Evolutionary conservation across 2,797 vertebrate genomes (phyloP), one percentile per base, ranked within the genome.

Genomic region (Molossus molossus): DNA sequence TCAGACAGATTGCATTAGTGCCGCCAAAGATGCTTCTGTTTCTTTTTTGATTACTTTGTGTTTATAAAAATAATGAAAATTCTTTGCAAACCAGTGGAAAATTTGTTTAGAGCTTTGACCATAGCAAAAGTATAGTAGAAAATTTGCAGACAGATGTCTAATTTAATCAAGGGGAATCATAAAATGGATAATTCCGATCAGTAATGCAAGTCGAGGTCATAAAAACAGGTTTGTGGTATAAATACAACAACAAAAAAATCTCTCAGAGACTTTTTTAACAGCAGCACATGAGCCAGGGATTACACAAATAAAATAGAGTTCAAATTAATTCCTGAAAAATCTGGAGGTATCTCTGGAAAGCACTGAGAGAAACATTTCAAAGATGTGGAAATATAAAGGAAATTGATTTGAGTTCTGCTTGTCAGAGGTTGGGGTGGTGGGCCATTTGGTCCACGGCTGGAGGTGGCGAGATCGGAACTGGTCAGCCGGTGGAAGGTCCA

Each of bases 71-170:
- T 95, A 91, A 96, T 97, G 92, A 97, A 93, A 95, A 93, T 95
- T 91, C 92, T 97, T 96, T 85, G 76, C 87, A 87, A 96, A 95
- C 69, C 87, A 62, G 62, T 85, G 76, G 94, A 87, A 91, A 97
- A 98, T 97, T 95, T 95, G 87, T 96, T 97, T 97, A 98, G 96
- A 97, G 97, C 84, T 96, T 97, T 97, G 91, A 62, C 67, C 29
- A 86, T 62, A 95, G 77, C 91, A 91, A 95, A 93, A 95, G 37
- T 93, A 45, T 83, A 62, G 53, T 76, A 93, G 83, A 87, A 95
- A 82, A 93, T 95, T 86, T 96, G 57, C 76, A 95, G 81, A 93
- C 91, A 96, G 89, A 91, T 90, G 69, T 97, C 97, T 97, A 97
- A 97, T 95, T 94, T 76, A 93, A 96, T 97, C 83, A 94, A 91